A percentile compares a stretch with the other conserved stretches of the same genome.
These are phyloP conservation scores for Mus spretus DNA, from an alignment of 2,797 vertebrate species.

Conservation along the genomic window DNA sequence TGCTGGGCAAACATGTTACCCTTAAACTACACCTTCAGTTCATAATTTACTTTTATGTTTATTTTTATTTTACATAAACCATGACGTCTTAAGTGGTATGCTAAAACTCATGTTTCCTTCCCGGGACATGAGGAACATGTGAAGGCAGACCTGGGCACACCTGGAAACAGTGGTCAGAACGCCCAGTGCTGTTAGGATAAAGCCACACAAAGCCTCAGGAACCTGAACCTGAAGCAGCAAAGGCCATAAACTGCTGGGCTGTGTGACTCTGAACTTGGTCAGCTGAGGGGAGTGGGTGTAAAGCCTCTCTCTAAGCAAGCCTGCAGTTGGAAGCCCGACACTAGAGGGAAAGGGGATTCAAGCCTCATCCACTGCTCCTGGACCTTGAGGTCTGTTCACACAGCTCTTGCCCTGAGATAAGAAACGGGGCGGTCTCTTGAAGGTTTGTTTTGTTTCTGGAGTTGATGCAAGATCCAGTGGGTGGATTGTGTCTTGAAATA, in stretches of 20 bases:
- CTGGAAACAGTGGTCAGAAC: not conserved
- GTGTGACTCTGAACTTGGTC: slow-evolving; percentile 67
- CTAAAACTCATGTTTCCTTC: slow-evolving; percentile 34
- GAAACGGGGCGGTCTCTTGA: slow-evolving; percentile 56
- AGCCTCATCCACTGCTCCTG: not conserved
- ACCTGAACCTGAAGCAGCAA: not conserved
- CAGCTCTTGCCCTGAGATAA: slow-evolving; percentile 51
- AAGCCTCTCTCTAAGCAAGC: slow-evolving; percentile 56
- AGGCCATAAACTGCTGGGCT: not conserved
- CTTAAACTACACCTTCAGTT: not conserved
- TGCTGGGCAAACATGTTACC: not conserved
- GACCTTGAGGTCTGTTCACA: slow-evolving; percentile 25
- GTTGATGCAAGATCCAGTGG: slow-evolving; percentile 77
- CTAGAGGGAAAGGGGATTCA: slow-evolving; percentile 60
- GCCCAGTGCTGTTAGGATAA: not conserved
- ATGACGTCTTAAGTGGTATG: not conserved
- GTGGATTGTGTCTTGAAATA: slow-evolving; percentile 79
- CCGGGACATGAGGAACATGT: not conserved
- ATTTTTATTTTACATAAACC: slow-evolving; percentile 46
- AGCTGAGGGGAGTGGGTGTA: slow-evolving; percentile 68
- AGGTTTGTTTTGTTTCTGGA: slow-evolving; percentile 76
- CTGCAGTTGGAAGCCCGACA: slow-evolving; percentile 20
- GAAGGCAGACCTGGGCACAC: not conserved
- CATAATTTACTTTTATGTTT: slow-evolving; percentile 23
- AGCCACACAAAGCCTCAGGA: not conserved